Evolutionary conservation across 2,888 invertebrate species (phyloP), one percentile per base, ranked within the genome.

Genomic region (Trissoscelio sp.): DNA sequence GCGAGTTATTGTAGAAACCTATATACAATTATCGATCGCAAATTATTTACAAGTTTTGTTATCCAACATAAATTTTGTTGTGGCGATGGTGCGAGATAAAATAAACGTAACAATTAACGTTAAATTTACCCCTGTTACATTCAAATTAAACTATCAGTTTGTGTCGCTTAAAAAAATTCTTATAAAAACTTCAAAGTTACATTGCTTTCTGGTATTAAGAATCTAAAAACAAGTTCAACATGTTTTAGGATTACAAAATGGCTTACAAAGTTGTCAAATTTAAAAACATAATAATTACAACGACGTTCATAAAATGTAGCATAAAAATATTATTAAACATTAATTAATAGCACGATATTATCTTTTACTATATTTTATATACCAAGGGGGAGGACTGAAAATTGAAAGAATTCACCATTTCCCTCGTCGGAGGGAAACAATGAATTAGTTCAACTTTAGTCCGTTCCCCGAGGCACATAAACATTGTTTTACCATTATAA

Each of bases 21-120:
- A 73, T 73, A 18, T 73, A 62, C 60, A 73, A 62, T 44, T 28
- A 28, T 60, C 14, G 53, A 62, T 62, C 28, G 53, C 42, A 73
- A 62, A 44, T 55, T 74, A 74, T 74, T 64, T 74, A 74, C 74
- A 74, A 74, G 16, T 60, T 28, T 39, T 51, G 51, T 51, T 60
- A 51, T 51, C 6, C 11, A 60, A 48, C 22, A 39, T 51, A 39
- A 42, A 67, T 48, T 39, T 57, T 20, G 20, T 5, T n/a, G 18
- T 7, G 12, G n/a, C 7, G 6, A 31, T 31, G 9, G 7, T n/a
- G 31, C 11, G 28, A 22, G 6, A 48, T 22, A 24, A 24, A 48
- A 44, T 9, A 7, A 18, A 18, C 9, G 18, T 9, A 7, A 18
- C 1, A 4, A 44, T 16, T 44, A 22, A 46, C 22, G 18, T 6